phyloP scores from a whole-genome alignment of 2,888 invertebrate genomes.

The Itoplectis maculator region DNA sequence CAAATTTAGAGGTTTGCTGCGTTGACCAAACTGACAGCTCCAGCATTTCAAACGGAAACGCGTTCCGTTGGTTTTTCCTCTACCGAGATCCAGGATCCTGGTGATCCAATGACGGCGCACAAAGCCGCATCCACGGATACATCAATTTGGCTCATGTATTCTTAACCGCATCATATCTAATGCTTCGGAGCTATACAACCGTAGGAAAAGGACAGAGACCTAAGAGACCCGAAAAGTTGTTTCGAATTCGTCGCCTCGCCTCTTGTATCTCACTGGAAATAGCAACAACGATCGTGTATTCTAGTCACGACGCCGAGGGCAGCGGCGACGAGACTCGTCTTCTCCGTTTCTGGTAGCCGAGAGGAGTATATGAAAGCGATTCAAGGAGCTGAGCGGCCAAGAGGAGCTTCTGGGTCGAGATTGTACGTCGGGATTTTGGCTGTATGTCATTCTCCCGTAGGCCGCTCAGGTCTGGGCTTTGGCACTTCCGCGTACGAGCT shows the following conservation, averaged over 20 bases:
- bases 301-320: conserved; percentile 35
- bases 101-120: background rate
- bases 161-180: background rate
- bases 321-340: conserved; percentile 17
- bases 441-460: conserved; percentile 21
- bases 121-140: background rate
- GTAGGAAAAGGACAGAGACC: background rate
- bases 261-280: conserved; percentile 20
- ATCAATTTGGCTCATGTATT: conserved; percentile 5
- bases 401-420: conserved; percentile 38
- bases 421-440: conserved; percentile 34
- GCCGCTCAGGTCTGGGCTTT: conserved; percentile 15
- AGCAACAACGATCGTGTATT: conserved; percentile 28
- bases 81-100: background rate
- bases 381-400: conserved; percentile 13
- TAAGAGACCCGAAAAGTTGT: conserved; percentile 30
- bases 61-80: background rate
- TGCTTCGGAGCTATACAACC: background rate
- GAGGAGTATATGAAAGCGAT: conserved; percentile 30
- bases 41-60: background rate
- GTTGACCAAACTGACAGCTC: background rate
- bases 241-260: conserved; percentile 32
- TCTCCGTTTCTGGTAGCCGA: background rate
- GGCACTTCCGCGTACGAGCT: conserved; percentile 10
- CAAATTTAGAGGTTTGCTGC: background rate